These are phyloP conservation scores for Achlya flavicornis DNA, from an alignment of 2,888 invertebrate species.

Conservation along the genomic window DNA sequence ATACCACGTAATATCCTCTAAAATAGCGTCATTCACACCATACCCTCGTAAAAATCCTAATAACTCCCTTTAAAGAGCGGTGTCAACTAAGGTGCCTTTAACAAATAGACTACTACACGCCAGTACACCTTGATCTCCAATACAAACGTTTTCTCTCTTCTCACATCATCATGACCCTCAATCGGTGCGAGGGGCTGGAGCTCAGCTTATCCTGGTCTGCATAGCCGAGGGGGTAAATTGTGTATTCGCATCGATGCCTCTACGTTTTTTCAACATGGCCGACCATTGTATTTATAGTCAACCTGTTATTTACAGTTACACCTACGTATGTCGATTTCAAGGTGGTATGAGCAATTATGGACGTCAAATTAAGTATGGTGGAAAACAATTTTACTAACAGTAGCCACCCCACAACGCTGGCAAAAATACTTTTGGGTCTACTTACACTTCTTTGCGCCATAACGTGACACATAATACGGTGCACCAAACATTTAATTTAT, in stretches of 20 bases:
- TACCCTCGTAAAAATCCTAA: slow-evolving; percentile 7
- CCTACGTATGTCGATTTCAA: slow-evolving; percentile 10
- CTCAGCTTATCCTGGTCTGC: slow-evolving; percentile 33
- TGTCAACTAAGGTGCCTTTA: slow-evolving; percentile 46
- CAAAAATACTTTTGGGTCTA: not conserved
- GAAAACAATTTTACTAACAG: slow-evolving; percentile 1
- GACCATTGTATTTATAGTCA: slow-evolving; percentile 38
- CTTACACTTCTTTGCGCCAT: too few relatives aligned
- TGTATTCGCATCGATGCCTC: slow-evolving; percentile 52
- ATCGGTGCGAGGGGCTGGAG: slow-evolving; percentile 16
- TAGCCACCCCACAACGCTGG: not conserved
- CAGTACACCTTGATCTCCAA: slow-evolving; percentile 33
- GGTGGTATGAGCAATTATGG: not conserved
- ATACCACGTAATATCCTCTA: not conserved
- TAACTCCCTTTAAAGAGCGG: slow-evolving; percentile 38
- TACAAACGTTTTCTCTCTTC: slow-evolving; percentile 18
- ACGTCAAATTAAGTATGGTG: slow-evolving; percentile 5
- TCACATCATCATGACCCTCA: slow-evolving; percentile 16
- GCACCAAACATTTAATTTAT: too few relatives aligned
- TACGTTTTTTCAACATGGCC: slow-evolving; percentile 57
- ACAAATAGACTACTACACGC: slow-evolving; percentile 42
- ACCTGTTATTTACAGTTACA: slow-evolving; percentile 28
- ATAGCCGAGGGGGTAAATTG: slow-evolving; percentile 37
- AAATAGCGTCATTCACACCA: slow-evolving; percentile 1
- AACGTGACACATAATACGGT: too few relatives aligned